Conservation (phyloP, 2,888 invertebrate genomes). For the Agriopis aurantiaria region DNA sequence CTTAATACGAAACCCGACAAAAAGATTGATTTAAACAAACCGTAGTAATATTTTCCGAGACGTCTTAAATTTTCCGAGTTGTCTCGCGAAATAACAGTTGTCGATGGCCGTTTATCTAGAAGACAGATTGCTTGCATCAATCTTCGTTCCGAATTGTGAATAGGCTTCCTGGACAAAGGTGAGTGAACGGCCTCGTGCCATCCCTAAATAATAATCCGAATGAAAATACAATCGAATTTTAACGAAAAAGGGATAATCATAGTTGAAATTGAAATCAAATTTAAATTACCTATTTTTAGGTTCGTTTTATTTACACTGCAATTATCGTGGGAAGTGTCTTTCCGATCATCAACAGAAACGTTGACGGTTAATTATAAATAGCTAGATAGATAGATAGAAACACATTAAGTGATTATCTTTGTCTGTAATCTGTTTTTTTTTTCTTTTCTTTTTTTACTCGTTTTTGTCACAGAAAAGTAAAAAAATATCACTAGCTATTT, state of each 20-base stretch:
- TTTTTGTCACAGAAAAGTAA: too few species aligned
- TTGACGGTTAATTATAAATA: too few species aligned
- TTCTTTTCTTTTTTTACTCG: too few species aligned
- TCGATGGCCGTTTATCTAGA: conserved; percentile 34
- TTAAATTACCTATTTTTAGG: too few species aligned
- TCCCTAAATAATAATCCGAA: conserved; percentile 10
- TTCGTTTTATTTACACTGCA: too few species aligned
- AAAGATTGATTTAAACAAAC: conserved; percentile 17
- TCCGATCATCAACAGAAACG: too few species aligned
- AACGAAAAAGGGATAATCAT: neutral
- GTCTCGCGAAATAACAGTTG: conserved; percentile 30
- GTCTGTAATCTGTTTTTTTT: too few species aligned
- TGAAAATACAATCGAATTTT: neutral
- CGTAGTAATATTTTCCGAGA: conserved; percentile 22
- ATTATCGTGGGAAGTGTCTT: too few species aligned
- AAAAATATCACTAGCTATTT: too few species aligned
- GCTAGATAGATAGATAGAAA: too few species aligned
- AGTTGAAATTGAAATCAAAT: neutral
- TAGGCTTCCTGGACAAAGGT: conserved; percentile 30
- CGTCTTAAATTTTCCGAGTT: conserved; percentile 27
- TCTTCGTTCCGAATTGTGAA: conserved; percentile 32
- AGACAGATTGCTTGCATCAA: conserved; percentile 40
- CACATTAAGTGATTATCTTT: too few species aligned
- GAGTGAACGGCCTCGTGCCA: conserved; percentile 11
- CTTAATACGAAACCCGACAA: neutral